A percentile compares a stretch with the other conserved stretches of the same genome.
These are phyloP conservation scores for Oscheius myriophilus DNA, from an alignment of 2,888 invertebrate genomes.

Conservation along the genomic window DNA sequence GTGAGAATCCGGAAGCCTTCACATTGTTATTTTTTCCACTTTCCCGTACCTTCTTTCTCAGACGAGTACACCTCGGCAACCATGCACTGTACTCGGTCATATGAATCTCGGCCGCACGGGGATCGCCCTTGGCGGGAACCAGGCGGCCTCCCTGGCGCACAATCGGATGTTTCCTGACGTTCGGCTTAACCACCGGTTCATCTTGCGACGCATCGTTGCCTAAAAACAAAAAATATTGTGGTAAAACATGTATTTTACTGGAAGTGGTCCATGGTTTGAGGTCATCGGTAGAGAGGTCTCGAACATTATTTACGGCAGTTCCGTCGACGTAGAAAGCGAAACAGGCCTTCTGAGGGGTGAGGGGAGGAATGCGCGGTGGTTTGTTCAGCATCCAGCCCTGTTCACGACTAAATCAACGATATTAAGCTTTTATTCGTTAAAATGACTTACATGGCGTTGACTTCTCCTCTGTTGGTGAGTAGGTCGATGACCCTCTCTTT, in stretches of 20 bases:
- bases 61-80: slow-evolving; percentile 48
- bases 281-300: slow-evolving; percentile 49
- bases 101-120: slow-evolving; percentile 43
- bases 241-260: slow-evolving; percentile 19
- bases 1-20: not conserved
- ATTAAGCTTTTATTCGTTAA: not conserved
- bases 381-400: slow-evolving; percentile 50
- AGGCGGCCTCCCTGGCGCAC: slow-evolving; percentile 36
- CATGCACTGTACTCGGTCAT: slow-evolving; percentile 58
- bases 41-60: slow-evolving; percentile 48
- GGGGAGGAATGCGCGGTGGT: slow-evolving; percentile 54
- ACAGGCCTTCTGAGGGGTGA: slow-evolving; percentile 43
- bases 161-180: slow-evolving; percentile 49
- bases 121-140: slow-evolving; percentile 41
- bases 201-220: slow-evolving; percentile 30
- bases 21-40: not conserved
- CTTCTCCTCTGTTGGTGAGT: slow-evolving; percentile 37
- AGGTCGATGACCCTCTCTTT: slow-evolving; percentile 53
- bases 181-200: slow-evolving; percentile 52
- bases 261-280: slow-evolving; percentile 52
- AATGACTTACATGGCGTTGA: slow-evolving; percentile 36
- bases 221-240: not conserved
- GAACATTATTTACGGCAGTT: slow-evolving; percentile 32
- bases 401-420: slow-evolving; percentile 36
- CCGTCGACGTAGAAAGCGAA: slow-evolving; percentile 55